Base-by-base conservation (phyloP, 2,797 vertebrate species). In the Gobionotothen gibberifrons region DNA sequence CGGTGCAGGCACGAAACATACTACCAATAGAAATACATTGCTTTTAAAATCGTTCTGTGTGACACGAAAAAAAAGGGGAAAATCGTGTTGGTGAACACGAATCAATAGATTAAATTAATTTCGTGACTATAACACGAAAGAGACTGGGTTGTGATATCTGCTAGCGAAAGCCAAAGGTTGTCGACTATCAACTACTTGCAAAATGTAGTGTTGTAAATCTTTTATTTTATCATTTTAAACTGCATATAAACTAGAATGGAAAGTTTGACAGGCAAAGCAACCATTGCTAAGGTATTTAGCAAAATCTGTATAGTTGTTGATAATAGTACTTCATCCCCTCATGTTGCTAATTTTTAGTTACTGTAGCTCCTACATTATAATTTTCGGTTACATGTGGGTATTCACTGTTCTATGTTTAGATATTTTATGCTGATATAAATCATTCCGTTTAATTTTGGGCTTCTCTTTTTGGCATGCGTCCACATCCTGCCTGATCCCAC, bases 371-470 rank as follows among this genome's bases (percentile, higher is more conserved):
- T 61, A 14, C 63, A 42, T 67, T 29, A 21, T 73, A 22, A 47
- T 64, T n/a, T 55, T 22, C 49, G 49, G 15, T 40, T 46, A n/a
- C 12, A 57, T 55, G 22, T 40, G 67, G 16, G 17, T n/a, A 26
- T 52, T 43, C 14, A 71, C 13, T 17, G 29, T 9, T 72, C 13
- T 49, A 4, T 69, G 12, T 74, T 71, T 46, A 9, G 6, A 13
- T 53, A 48, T 70, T 39, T 63, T 21, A 63, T 46, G 42, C 59
- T 56, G 63, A 42, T 49, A 13, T 54, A 55, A 54, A n/a, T 53
- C 36, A 16, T 57, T 72, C 16, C 29, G 4, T 78, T 78, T 69
- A 51, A 69, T 76, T 63, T 57, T 5, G 1, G n/a, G 32, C 56
- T 58, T 64, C 14, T 55, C 14, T 58, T 4, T 48, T 42, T 65